Evolutionary conservation across 2,888 invertebrate species (phyloP).

Genomic region (Habroteleia sp.): DNA sequence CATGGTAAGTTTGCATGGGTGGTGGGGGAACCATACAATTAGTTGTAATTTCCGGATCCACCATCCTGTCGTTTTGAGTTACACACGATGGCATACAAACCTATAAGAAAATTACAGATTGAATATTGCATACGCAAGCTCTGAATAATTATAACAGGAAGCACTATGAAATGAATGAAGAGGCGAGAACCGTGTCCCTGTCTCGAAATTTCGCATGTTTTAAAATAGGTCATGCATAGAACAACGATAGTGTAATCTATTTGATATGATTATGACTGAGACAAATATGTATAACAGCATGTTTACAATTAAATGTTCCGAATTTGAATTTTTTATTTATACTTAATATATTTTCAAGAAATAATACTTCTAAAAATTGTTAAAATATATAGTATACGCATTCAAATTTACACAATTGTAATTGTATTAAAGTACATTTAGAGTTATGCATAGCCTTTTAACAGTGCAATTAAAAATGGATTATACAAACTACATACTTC

Average conservation of each 20-base stretch:
- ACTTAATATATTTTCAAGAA: no score
- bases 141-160: constrained; percentile 32
- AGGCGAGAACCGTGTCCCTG: constrained; percentile 20
- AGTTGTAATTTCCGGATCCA: constrained; percentile 73
- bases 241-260: constrained; percentile 52
- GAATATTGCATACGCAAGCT: constrained; percentile 15
- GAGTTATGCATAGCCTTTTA: no score
- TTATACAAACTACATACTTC: no score
- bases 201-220: constrained; percentile 46
- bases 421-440: no score
- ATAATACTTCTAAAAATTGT: no score
- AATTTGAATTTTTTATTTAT: background rate
- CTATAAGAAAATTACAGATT: constrained; percentile 65
- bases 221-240: constrained; percentile 53
- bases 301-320: background rate
- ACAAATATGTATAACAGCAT: constrained; percentile 10
- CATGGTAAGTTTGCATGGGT: constrained; percentile 77
- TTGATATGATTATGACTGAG: constrained; percentile 41
- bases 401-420: no score
- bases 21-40: constrained; percentile 77
- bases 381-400: no score
- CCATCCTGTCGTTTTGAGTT: constrained; percentile 74
- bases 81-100: constrained; percentile 73
- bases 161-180: constrained; percentile 18
- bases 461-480: no score